These are phyloP conservation scores for Lepus americanus DNA, from an alignment of 2,113 vertebrate species.

Conservation along the genomic window DNA sequence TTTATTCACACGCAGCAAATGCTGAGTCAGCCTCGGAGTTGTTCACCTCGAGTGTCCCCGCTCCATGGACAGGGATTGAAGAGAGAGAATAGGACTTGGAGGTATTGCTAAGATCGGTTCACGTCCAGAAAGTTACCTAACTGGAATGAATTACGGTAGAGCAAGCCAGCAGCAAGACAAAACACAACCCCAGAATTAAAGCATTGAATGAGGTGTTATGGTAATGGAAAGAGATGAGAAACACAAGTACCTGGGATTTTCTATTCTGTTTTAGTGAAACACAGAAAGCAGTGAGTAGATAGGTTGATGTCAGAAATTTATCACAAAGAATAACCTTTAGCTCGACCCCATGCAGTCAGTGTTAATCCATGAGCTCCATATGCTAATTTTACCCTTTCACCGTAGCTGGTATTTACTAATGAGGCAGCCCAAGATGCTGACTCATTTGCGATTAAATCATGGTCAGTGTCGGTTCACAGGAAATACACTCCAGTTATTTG, in stretches of 20 bases:
- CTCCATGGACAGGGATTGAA: not conserved
- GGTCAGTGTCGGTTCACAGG: not conserved
- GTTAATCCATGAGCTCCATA: not conserved
- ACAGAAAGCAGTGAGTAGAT: not conserved
- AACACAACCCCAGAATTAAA: not conserved
- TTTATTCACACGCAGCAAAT: not conserved
- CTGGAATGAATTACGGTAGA: not conserved
- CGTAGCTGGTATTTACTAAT: not conserved
- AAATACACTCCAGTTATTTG: not conserved
- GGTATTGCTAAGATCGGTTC: not conserved
- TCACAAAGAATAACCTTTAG: not conserved
- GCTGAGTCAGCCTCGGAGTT: not conserved
- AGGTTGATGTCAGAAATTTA: not conserved
- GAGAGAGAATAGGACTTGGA: not conserved
- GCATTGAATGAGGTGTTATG: not conserved
- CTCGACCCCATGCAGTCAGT: not conserved
- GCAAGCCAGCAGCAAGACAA: not conserved
- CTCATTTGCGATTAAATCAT: not conserved
- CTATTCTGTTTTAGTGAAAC: not conserved
- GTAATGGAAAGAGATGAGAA: not conserved
- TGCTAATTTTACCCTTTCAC: not conserved
- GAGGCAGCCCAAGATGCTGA: not conserved
- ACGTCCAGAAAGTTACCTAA: conserved; percentile 4
- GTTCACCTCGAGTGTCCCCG: not conserved
- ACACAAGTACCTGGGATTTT: not conserved